Conservation (phyloP, 2,113 vertebrate genomes). For the Bufo bufo region DNA sequence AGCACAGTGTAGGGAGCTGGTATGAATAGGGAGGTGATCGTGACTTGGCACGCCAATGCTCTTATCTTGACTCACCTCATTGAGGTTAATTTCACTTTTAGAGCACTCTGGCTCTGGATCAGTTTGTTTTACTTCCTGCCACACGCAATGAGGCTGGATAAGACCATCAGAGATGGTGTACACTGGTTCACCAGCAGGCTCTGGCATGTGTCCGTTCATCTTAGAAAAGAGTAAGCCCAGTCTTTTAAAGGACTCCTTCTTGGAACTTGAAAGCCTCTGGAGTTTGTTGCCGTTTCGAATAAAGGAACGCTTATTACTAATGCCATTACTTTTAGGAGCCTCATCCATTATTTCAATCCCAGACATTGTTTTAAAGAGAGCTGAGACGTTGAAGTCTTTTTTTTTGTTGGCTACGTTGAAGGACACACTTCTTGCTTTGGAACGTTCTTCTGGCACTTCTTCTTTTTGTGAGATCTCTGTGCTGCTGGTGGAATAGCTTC, state of each 20-base stretch:
- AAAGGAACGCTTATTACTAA: slow-evolving; percentile 76
- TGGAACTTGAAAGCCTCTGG: slow-evolving; percentile 78
- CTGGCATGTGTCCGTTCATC: slow-evolving; percentile 83
- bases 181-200: slow-evolving; percentile 77
- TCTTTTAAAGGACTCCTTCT: slow-evolving; percentile 89
- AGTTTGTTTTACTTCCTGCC: slow-evolving; percentile 85
- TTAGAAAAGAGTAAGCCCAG: slow-evolving; percentile 90
- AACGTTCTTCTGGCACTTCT: slow-evolving; percentile 68
- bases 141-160: slow-evolving; percentile 84
- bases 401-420: slow-evolving; percentile 76
- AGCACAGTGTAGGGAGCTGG: slow-evolving; percentile 93
- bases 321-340: slow-evolving; percentile 89
- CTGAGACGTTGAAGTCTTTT: slow-evolving; percentile 79
- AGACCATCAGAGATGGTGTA: slow-evolving; percentile 93
- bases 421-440: slow-evolving; percentile 76
- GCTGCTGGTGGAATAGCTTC: slow-evolving; percentile 89
- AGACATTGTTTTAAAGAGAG: slow-evolving; percentile 86
- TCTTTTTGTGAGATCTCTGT: slow-evolving; percentile 81
- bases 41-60: slow-evolving; percentile 77
- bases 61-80: slow-evolving; percentile 82
- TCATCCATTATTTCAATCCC: slow-evolving; percentile 76
- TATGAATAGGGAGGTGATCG: slow-evolving; percentile 81
- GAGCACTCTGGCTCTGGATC: slow-evolving; percentile 79
- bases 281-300: slow-evolving; percentile 79
- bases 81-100: slow-evolving; percentile 87